A percentile compares a stretch with the other conserved stretches of the same genome.
Evolutionary conservation across 2,888 invertebrate genomes (phyloP).

Genomic region (Scelioninae gen. 2): DNA sequence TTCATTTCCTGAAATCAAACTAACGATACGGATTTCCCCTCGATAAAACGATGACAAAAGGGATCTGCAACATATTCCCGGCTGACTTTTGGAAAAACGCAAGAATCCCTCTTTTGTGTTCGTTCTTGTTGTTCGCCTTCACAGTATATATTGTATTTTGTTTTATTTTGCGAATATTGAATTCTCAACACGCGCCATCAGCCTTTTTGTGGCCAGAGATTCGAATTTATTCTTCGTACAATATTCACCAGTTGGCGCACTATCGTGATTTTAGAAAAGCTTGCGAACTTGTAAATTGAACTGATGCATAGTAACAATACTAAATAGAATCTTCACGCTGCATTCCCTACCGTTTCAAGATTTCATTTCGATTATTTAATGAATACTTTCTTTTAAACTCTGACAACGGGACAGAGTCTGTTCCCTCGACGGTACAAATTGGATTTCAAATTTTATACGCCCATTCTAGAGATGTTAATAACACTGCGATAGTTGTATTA

Average conservation of each 20-base stretch:
- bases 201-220: conserved; percentile 60
- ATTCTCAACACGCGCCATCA: conserved; percentile 63
- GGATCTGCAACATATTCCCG: conserved; percentile 28
- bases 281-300: conserved; percentile 55
- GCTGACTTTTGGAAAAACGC: conserved; percentile 45
- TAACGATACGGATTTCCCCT: too few species aligned
- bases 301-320: conserved; percentile 50
- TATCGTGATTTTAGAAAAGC: conserved; percentile 52
- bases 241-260: conserved; percentile 54
- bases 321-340: conserved; percentile 45
- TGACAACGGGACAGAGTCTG: not conserved
- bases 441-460: not conserved
- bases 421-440: not conserved
- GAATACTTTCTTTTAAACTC: conserved; percentile 3
- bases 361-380: conserved; percentile 26
- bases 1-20: too few species aligned
- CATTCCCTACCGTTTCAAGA: conserved; percentile 23
- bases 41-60: too few species aligned
- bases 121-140: conserved; percentile 45
- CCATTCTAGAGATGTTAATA: too few species aligned
- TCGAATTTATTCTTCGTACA: conserved; percentile 64
- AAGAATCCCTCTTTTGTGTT: conserved; percentile 42
- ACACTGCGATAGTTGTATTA: too few species aligned
- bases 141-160: conserved; percentile 48
- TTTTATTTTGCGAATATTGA: conserved; percentile 58